These are phyloP conservation scores for Semaprochilodus insignis DNA, from an alignment of 2,797 vertebrate species.

Conservation along the genomic window DNA sequence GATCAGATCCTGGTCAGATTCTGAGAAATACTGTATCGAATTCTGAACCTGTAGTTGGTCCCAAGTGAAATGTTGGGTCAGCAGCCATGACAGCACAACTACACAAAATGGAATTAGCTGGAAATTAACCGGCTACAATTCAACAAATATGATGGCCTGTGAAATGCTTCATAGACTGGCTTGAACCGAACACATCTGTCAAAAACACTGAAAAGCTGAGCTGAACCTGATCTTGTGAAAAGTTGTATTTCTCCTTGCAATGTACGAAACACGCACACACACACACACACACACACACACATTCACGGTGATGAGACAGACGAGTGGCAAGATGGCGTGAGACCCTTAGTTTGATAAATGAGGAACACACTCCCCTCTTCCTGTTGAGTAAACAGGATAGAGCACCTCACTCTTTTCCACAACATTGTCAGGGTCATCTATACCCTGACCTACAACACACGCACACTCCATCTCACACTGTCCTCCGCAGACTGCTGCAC, in stretches of 20 bases:
- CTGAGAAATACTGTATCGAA: too few relatives aligned
- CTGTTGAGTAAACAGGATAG: conserved; percentile 61
- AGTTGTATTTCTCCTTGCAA: not conserved
- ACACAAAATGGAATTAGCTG: too few relatives aligned
- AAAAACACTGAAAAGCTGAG: too few relatives aligned
- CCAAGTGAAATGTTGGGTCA: too few relatives aligned
- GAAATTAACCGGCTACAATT: too few relatives aligned
- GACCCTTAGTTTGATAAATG: conserved; percentile 53
- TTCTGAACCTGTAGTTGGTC: too few relatives aligned
- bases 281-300: conserved; percentile 4
- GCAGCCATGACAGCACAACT: too few relatives aligned
- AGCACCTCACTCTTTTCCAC: conserved; percentile 51
- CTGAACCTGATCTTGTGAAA: too few relatives aligned
- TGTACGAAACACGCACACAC: conserved; percentile 24
- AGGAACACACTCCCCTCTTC: conserved; percentile 55
- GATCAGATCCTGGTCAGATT: too few relatives aligned
- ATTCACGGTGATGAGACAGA: conserved; percentile 16
- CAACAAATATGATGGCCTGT: too few relatives aligned
- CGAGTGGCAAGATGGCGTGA: conserved; percentile 2
- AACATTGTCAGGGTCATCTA: conserved; percentile 25
- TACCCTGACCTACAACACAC: conserved; percentile 31
- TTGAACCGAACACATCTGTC: too few relatives aligned
- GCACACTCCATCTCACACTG: not conserved
- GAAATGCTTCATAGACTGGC: too few relatives aligned
- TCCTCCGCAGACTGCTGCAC: not conserved